A percentile compares a stretch with the other conserved stretches of the same genome.
Evolutionary conservation across 30 jellyfish, hydroid and myxozoan genomes (phyloP).

Genomic region (Pelagia noctiluca): DNA sequence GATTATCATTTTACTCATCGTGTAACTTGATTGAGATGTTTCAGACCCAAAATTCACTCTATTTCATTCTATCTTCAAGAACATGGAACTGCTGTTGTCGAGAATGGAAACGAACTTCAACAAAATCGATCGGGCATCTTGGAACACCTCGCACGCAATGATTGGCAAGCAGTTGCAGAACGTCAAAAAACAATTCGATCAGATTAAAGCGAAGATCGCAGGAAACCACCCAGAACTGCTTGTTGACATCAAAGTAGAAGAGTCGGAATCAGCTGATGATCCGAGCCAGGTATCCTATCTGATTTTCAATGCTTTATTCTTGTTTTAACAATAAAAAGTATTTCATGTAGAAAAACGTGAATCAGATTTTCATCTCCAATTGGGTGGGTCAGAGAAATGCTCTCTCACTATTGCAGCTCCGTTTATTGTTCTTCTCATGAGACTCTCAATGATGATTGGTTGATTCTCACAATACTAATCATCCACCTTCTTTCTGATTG

Average conservation of each 20-base stretch:
- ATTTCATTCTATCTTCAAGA: background rate
- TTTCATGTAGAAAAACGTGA: too few relatives aligned
- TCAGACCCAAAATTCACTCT: background rate
- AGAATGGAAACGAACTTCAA: background rate
- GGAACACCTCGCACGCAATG: background rate
- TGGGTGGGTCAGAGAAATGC: too few relatives aligned
- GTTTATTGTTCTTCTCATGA: too few relatives aligned
- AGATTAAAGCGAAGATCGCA: constrained; percentile 1
- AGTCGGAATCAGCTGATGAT: constrained; percentile 51
- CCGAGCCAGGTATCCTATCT: constrained; percentile 39
- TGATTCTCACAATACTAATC: too few relatives aligned
- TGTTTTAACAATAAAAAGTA: too few relatives aligned
- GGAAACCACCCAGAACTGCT: constrained; percentile 25
- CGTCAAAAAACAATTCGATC: background rate
- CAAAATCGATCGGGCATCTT: background rate
- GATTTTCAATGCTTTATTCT: too few relatives aligned
- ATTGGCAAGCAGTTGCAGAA: background rate
- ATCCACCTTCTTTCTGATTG: too few relatives aligned
- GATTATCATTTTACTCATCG: too few relatives aligned
- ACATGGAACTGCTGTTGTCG: constrained; percentile 9
- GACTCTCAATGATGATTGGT: too few relatives aligned
- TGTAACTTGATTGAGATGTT: too few relatives aligned
- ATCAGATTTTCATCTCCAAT: too few relatives aligned
- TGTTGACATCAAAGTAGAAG: constrained; percentile 8
- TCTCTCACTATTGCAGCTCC: too few relatives aligned